Conservation (phyloP, 2,888 invertebrate species). For the Pogonocherus hispidulus region DNA sequence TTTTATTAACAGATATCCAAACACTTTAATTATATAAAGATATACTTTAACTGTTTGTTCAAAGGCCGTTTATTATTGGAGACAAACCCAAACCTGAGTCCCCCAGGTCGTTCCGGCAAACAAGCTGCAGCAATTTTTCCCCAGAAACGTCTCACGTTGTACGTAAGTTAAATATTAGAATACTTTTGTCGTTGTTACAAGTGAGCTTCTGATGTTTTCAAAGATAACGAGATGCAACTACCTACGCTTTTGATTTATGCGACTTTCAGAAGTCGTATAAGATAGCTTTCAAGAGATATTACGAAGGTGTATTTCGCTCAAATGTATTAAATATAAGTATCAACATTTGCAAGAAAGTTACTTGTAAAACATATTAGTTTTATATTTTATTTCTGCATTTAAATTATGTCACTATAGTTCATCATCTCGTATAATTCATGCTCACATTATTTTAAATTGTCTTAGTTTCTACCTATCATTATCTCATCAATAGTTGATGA, state of each 20-base stretch:
- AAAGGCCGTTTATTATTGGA: conserved; percentile 37
- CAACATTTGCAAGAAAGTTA: no score
- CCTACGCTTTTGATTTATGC: neutral
- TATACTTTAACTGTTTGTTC: conserved; percentile 32
- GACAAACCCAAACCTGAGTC: conserved; percentile 35
- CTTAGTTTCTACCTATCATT: no score
- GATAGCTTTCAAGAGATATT: neutral
- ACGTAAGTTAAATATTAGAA: conserved; percentile 8
- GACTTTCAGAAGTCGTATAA: neutral
- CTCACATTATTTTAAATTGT: no score
- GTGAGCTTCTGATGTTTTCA: neutral
- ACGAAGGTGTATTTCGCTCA: neutral
- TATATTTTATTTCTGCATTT: no score
- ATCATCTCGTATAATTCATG: no score
- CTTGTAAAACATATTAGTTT: no score
- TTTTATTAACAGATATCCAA: no score
- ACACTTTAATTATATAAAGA: conserved; percentile 30
- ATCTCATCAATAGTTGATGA: no score
- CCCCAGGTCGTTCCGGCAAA: conserved; percentile 41
- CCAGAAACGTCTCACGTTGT: neutral
- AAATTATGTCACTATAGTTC: no score
- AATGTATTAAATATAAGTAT: neutral
- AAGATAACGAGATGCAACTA: conserved; percentile 6
- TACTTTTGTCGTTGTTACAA: neutral
- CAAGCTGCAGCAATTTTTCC: neutral